Conservation (phyloP, 2,888 invertebrate genomes). For the Andrena minutula region DNA sequence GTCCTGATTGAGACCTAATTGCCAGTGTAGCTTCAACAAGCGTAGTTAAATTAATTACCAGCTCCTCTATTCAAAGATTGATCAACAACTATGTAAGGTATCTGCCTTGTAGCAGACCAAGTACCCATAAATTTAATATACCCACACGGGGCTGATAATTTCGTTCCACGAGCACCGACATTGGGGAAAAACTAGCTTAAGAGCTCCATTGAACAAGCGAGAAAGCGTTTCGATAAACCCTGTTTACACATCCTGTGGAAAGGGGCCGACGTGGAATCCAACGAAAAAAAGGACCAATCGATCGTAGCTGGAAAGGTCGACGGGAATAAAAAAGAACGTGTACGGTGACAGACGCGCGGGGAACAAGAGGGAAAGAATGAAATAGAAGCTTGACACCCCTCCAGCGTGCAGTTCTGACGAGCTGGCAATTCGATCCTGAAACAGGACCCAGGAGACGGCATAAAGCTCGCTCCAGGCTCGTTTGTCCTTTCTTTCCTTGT, state of each 20-base stretch:
- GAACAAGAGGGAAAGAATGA: slow-evolving; percentile 42
- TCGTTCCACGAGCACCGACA: not conserved
- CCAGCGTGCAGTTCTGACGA: slow-evolving; percentile 70
- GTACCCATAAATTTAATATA: not conserved
- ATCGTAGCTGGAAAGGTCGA: slow-evolving; percentile 2
- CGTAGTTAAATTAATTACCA: not conserved
- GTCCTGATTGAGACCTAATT: not conserved
- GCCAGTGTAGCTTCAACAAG: not conserved
- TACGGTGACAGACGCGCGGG: slow-evolving; percentile 19
- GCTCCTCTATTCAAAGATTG: not conserved
- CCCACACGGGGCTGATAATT: not conserved
- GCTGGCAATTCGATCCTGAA: slow-evolving; percentile 75
- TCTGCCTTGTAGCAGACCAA: too few species aligned
- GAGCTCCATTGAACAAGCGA: slow-evolving; percentile 19
- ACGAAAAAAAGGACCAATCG: slow-evolving; percentile 34
- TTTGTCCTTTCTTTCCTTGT: slow-evolving; percentile 52
- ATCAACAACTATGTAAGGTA: not conserved
- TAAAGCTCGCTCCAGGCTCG: slow-evolving; percentile 65
- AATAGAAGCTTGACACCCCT: slow-evolving; percentile 54
- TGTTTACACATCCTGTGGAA: slow-evolving; percentile 29
- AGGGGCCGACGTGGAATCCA: not conserved
- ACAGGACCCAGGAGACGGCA: slow-evolving; percentile 71
- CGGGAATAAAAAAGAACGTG: not conserved
- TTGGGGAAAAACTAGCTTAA: not conserved
- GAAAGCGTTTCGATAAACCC: not conserved